phyloP scores from a whole-genome alignment of 2,888 invertebrate species.

The Ethmia dodecea region DNA sequence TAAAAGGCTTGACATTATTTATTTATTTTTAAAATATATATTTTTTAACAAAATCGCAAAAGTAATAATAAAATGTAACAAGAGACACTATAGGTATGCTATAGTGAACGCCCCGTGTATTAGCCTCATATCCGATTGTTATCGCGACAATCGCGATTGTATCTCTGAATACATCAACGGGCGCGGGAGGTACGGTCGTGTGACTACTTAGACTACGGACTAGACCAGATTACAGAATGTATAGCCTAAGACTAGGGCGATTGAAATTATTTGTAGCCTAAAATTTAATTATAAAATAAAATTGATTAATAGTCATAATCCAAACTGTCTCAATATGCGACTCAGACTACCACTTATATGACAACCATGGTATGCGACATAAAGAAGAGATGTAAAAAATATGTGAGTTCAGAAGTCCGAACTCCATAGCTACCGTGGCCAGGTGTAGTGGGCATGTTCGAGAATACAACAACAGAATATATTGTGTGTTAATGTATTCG shows the following conservation, averaged over 20 bases:
- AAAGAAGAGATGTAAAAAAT: background rate
- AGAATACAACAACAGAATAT: constrained; percentile 42
- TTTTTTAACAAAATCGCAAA: no score
- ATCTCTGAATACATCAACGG: constrained; percentile 31
- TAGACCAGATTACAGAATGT: background rate
- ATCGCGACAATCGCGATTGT: constrained; percentile 45
- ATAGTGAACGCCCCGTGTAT: constrained; percentile 2
- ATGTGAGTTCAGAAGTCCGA: constrained; percentile 6
- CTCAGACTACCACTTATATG: background rate
- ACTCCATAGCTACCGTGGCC: constrained; percentile 21
- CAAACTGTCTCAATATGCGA: background rate
- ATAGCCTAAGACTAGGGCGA: background rate
- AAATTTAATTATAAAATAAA: background rate
- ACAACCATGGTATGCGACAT: background rate
- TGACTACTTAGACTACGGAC: constrained; percentile 2
- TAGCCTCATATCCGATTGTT: constrained; percentile 39
- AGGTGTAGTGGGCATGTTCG: constrained; percentile 28
- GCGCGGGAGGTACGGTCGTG: constrained; percentile 11
- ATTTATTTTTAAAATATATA: no score
- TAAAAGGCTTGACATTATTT: background rate
- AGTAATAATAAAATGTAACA: no score
- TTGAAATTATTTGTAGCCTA: background rate
- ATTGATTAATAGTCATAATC: background rate
- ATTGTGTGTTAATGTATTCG: constrained; percentile 58
- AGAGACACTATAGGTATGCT: background rate